Evolutionary conservation across 2,888 invertebrate genomes (phyloP).

Genomic region (Chirona hameri): DNA sequence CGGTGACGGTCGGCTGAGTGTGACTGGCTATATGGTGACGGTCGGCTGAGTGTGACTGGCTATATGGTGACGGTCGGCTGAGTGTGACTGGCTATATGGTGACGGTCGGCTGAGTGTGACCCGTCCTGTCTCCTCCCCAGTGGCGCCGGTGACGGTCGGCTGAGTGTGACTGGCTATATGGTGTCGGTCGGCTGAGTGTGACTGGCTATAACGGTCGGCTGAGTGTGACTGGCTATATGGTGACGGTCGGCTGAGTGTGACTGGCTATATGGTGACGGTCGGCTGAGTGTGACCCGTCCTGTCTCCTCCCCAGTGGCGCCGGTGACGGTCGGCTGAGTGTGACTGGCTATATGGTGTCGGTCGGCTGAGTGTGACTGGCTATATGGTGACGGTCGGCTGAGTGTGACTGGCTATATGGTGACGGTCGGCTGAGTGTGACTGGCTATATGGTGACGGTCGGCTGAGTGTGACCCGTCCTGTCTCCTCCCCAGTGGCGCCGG

Average conservation of each 20-base stretch:
- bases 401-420: no score
- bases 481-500: no score
- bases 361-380: no score
- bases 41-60: slow-evolving; percentile 24
- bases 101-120: no score
- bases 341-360: no score
- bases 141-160: slow-evolving; percentile 72
- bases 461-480: no score
- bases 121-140: neutral
- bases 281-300: slow-evolving; percentile 68
- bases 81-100: slow-evolving; percentile 53
- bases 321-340: slow-evolving; percentile 92
- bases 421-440: no score
- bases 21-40: no score
- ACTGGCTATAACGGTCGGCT: slow-evolving; percentile 76
- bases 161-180: slow-evolving; percentile 63
- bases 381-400: no score
- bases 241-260: no score
- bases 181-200: no score
- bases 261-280: slow-evolving; percentile 66
- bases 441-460: no score
- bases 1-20: slow-evolving; percentile 92
- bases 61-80: slow-evolving; percentile 83
- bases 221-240: slow-evolving; percentile 58
- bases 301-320: slow-evolving; percentile 48